Evolutionary conservation across 35 echinoderm and acorn worm species (phyloP).

Genomic region (Acanthaster planci): DNA sequence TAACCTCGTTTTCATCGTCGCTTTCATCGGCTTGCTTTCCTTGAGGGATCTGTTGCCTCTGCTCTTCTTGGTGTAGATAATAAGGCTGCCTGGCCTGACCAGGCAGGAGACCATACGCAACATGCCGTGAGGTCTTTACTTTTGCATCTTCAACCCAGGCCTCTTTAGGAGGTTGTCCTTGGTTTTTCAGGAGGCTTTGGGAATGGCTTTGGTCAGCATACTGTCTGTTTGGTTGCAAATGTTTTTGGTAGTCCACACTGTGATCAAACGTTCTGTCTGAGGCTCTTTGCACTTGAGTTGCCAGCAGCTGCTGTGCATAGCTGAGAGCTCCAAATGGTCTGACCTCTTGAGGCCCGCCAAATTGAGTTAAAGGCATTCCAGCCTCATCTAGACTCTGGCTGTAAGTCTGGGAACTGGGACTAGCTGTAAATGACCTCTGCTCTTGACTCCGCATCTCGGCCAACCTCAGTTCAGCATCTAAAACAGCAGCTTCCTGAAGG

Average conservation of each 20-base stretch:
- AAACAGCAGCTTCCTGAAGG: slow-evolving; percentile 36
- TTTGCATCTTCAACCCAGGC: neutral
- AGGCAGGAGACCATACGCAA: slow-evolving; percentile 50
- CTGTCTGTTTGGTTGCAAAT: neutral
- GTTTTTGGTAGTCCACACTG: slow-evolving; percentile 38
- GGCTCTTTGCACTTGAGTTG: slow-evolving; percentile 41
- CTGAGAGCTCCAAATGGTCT: slow-evolving; percentile 53
- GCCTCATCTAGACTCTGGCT: neutral
- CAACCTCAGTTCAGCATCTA: slow-evolving; percentile 12
- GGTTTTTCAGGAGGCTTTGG: neutral
- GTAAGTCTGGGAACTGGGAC: neutral
- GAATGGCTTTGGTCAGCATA: neutral
- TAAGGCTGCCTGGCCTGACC: slow-evolving; percentile 27
- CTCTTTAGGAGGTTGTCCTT: slow-evolving; percentile 10
- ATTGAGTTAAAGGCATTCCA: neutral
- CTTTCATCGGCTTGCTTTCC: neutral
- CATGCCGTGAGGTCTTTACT: slow-evolving; percentile 23
- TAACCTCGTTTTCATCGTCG: slow-evolving; percentile 22
- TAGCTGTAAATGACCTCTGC: neutral
- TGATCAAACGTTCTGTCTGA: slow-evolving; percentile 57
- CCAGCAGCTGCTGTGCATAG: slow-evolving; percentile 48
- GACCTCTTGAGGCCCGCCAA: neutral
- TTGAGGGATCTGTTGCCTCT: neutral
- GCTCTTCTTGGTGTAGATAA: slow-evolving; percentile 8
- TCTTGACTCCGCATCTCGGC: slow-evolving; percentile 20